Conservation (phyloP, 2,113 vertebrate genomes). For the Anthoscopus minutus region DNA sequence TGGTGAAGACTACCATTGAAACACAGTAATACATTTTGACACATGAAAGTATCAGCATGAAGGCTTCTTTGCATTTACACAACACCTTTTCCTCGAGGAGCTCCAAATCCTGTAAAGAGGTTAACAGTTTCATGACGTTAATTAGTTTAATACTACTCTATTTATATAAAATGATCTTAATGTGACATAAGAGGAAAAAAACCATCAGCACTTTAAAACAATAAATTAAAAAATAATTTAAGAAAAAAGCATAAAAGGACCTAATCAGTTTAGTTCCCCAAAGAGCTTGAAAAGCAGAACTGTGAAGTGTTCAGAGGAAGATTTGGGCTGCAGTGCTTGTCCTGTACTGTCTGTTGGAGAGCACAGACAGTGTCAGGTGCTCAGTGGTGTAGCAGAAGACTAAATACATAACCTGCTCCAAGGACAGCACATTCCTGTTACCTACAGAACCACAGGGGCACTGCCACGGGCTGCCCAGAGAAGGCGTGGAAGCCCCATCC, state of each 20-base stretch:
- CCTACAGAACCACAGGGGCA: neutral
- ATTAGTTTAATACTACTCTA: neutral
- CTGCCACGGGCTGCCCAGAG: neutral
- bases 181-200: neutral
- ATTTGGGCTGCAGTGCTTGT: too few relatives aligned
- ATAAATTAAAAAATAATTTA: neutral
- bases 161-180: neutral
- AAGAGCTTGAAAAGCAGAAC: neutral
- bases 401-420: neutral
- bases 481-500: neutral
- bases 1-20: neutral
- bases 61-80: neutral
- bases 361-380: neutral
- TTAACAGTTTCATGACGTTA: neutral
- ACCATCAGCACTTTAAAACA: neutral
- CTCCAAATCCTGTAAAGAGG: neutral
- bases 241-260: neutral
- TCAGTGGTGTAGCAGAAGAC: neutral
- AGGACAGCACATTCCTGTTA: neutral
- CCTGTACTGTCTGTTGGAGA: rapidly evolving
- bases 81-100: neutral
- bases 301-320: neutral
- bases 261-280: neutral
- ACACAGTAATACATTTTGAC: neutral
- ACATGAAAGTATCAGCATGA: neutral